These are phyloP conservation scores for Heterohyrax brucei DNA, from an alignment of 2,797 vertebrate species.

Conservation along the genomic window DNA sequence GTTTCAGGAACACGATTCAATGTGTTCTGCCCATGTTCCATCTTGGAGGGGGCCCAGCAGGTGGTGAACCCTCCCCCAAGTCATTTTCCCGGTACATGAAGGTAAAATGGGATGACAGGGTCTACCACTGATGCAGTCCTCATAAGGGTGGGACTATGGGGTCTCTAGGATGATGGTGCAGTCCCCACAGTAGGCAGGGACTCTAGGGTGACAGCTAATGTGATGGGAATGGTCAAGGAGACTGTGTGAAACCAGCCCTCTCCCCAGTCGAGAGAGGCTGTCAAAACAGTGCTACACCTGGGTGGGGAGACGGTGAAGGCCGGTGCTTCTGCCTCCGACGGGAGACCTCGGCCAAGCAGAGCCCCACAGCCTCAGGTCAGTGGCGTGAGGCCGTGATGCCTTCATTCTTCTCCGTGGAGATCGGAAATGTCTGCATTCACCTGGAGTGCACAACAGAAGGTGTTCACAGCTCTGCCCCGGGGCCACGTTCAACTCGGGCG, in stretches of 20 bases:
- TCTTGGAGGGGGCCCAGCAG: background rate
- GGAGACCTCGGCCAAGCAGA: too few species aligned
- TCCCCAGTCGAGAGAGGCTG: background rate
- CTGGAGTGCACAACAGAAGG: rapidly evolving
- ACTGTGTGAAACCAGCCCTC: rapidly evolving
- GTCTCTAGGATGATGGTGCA: background rate
- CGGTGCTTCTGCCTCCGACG: background rate
- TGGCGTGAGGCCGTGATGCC: rapidly evolving
- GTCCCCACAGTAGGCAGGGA: background rate
- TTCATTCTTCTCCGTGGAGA: rapidly evolving
- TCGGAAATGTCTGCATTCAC: background rate
- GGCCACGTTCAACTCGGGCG: background rate
- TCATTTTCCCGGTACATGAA: too few species aligned
- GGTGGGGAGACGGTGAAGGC: rapidly evolving
- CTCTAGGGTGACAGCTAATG: rapidly evolving
- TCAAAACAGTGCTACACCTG: rapidly evolving
- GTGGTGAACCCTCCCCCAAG: background rate
- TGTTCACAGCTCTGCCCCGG: rapidly evolving
- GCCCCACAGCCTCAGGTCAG: background rate
- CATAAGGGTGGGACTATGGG: too few species aligned
- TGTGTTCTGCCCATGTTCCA: too few species aligned
- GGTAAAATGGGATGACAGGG: rapidly evolving
- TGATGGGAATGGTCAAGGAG: background rate
- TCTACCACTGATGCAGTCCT: too few species aligned
- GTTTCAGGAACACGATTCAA: too few species aligned